A percentile compares a stretch with the other conserved stretches of the same genome.
Evolutionary conservation across 2,888 invertebrate species (phyloP).

Genomic region (Griposia aprilina): DNA sequence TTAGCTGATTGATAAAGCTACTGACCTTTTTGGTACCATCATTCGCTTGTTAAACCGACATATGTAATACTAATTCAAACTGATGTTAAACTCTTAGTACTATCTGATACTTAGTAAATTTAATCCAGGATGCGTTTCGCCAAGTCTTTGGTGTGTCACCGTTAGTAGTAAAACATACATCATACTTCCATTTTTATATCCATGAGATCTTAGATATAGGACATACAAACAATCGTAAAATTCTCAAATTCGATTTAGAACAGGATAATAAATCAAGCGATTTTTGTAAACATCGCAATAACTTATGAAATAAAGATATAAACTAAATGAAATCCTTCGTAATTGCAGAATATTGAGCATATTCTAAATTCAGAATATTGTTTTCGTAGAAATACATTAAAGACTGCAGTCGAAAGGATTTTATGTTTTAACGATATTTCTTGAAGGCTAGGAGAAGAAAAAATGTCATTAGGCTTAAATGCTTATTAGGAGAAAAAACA

Average conservation of each 20-base stretch:
- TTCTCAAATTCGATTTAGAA: slow-evolving; percentile 25
- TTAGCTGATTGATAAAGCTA: background rate
- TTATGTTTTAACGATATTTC: background rate
- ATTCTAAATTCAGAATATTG: no score
- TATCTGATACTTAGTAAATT: background rate
- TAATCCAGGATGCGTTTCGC: background rate
- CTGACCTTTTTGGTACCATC: background rate
- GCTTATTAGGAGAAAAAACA: background rate
- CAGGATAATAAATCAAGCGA: slow-evolving; percentile 37
- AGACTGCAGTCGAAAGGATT: slow-evolving; percentile 15
- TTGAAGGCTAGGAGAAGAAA: slow-evolving; percentile 6
- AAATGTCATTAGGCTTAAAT: background rate
- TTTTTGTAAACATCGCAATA: slow-evolving; percentile 17
- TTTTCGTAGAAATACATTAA: slow-evolving; percentile 12
- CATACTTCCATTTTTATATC: background rate
- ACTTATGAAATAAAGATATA: slow-evolving; percentile 19
- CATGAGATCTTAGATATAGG: background rate
- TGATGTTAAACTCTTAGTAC: background rate
- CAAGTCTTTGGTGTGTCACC: background rate
- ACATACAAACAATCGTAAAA: slow-evolving; percentile 22
- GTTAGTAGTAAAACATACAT: background rate
- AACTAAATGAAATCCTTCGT: slow-evolving; percentile 31
- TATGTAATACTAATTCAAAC: background rate
- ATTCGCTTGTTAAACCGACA: background rate
- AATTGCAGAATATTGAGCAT: slow-evolving; percentile 9